These are phyloP conservation scores for Planiliza haematocheilus DNA, from an alignment of 2,113 vertebrate genomes.

Conservation along the genomic window DNA sequence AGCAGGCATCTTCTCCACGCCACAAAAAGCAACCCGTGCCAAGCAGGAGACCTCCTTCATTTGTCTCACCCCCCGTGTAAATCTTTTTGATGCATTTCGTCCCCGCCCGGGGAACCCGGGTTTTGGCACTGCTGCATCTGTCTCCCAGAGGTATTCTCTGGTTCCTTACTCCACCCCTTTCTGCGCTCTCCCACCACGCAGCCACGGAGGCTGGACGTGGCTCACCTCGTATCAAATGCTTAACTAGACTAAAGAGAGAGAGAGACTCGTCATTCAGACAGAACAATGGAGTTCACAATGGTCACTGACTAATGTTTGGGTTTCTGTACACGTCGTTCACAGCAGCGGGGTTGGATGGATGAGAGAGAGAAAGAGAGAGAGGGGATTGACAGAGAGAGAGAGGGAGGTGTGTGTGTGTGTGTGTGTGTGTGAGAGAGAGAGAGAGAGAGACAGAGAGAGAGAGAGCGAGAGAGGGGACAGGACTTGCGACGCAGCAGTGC, in stretches of 20 bases:
- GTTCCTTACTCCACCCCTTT: slow-evolving; percentile 26
- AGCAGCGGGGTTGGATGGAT: neutral
- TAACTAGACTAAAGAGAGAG: slow-evolving; percentile 57
- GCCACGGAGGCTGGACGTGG: slow-evolving; percentile 13
- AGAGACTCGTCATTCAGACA: slow-evolving; percentile 61
- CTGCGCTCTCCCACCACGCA: neutral
- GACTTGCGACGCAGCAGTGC: slow-evolving; percentile 69
- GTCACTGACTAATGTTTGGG: slow-evolving; percentile 74
- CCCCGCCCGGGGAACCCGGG: neutral
- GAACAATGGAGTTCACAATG: slow-evolving; percentile 77
- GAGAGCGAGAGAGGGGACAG: slow-evolving; percentile 50
- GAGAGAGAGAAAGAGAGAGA: slow-evolving; percentile 10
- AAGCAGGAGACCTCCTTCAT: neutral
- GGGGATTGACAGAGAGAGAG: neutral
- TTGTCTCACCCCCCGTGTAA: slow-evolving; percentile 7
- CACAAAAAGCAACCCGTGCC: neutral
- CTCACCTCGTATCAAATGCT: slow-evolving; percentile 38
- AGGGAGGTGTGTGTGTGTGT: too few relatives aligned
- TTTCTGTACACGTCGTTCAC: slow-evolving; percentile 77
- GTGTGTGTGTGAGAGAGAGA: too few relatives aligned
- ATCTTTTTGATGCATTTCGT: slow-evolving; percentile 10
- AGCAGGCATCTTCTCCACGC: slow-evolving; percentile 6
- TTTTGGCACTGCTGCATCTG: slow-evolving; percentile 9
- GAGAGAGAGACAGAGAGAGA: slow-evolving; percentile 15
- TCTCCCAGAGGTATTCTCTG: slow-evolving; percentile 6